Evolutionary conservation across 2,888 invertebrate genomes (phyloP).

Genomic region (Pherbina coryleti): DNA sequence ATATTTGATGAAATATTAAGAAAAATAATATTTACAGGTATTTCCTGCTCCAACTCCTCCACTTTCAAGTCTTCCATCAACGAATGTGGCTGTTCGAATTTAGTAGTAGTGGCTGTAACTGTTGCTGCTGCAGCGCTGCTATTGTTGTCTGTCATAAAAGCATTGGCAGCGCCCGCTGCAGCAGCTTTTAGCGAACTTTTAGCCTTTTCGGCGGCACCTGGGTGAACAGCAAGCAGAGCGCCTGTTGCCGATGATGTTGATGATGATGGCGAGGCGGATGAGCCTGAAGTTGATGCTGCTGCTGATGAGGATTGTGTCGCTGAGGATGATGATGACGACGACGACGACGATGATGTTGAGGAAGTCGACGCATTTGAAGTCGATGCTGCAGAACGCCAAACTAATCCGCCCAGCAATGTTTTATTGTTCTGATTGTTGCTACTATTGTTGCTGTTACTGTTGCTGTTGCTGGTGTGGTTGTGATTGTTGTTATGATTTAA

Average conservation of each 20-base stretch:
- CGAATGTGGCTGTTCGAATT: conserved; percentile 42
- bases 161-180: conserved; percentile 23
- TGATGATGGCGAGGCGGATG: conserved; percentile 50
- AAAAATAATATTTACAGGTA: conserved; percentile 53
- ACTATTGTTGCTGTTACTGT: conserved; percentile 50
- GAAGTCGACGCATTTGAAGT: conserved; percentile 50
- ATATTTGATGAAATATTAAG: background rate
- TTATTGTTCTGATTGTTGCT: conserved; percentile 43
- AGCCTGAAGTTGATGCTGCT: conserved; percentile 50
- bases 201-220: conserved; percentile 52
- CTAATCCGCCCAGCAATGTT: conserved; percentile 52
- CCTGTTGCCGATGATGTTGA: conserved; percentile 49
- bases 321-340: conserved; percentile 54
- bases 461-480: conserved; percentile 43
- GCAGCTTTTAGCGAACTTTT: conserved; percentile 22
- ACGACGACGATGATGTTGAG: conserved; percentile 45
- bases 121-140: conserved; percentile 4
- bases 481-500: conserved; percentile 52
- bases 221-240: conserved; percentile 33
- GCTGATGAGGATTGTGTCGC: conserved; percentile 48
- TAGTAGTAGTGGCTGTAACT: conserved; percentile 38
- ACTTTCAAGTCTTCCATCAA: conserved; percentile 38
- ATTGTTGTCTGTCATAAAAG: conserved; percentile 1
- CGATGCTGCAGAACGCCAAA: conserved; percentile 64
- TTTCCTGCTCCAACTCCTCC: conserved; percentile 49